These are phyloP conservation scores for Ostrea edulis DNA, from an alignment of 1,140 invertebrate genomes.

Conservation along the genomic window DNA sequence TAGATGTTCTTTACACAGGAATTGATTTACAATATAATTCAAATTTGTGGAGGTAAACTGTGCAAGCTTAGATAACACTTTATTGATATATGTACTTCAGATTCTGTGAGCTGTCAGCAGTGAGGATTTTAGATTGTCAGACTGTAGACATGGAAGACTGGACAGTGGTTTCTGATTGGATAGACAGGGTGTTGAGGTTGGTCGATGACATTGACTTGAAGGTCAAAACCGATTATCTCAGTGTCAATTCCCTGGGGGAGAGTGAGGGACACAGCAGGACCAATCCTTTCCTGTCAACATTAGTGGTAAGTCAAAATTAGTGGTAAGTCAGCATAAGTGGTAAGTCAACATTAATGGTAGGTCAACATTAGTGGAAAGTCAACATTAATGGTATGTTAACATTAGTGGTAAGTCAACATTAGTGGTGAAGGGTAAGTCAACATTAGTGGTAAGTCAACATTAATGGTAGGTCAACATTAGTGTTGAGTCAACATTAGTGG, in stretches of 20 bases:
- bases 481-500: too few species aligned
- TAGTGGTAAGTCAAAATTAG: slow-evolving; percentile 53
- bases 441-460: too few species aligned
- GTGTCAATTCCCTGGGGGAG: slow-evolving; percentile 44
- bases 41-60: too few species aligned
- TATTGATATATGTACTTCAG: not conserved
- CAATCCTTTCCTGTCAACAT: slow-evolving; percentile 63
- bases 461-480: too few species aligned
- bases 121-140: slow-evolving; percentile 47
- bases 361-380: too few species aligned
- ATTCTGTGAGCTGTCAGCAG: slow-evolving; percentile 14
- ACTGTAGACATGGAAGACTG: slow-evolving; percentile 70
- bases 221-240: slow-evolving; percentile 59
- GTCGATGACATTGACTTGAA: slow-evolving; percentile 45
- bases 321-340: not conserved
- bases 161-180: slow-evolving; percentile 62
- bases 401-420: too few species aligned
- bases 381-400: too few species aligned
- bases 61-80: too few species aligned
- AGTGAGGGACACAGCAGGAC: slow-evolving; percentile 55
- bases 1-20: too few species aligned
- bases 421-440: too few species aligned
- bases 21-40: too few species aligned
- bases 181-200: slow-evolving; percentile 50
- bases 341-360: too few species aligned